Evolutionary conservation across 2,888 invertebrate genomes (phyloP), one percentile per base, ranked within the genome.

Genomic region (Liodrosophila aerea): DNA sequence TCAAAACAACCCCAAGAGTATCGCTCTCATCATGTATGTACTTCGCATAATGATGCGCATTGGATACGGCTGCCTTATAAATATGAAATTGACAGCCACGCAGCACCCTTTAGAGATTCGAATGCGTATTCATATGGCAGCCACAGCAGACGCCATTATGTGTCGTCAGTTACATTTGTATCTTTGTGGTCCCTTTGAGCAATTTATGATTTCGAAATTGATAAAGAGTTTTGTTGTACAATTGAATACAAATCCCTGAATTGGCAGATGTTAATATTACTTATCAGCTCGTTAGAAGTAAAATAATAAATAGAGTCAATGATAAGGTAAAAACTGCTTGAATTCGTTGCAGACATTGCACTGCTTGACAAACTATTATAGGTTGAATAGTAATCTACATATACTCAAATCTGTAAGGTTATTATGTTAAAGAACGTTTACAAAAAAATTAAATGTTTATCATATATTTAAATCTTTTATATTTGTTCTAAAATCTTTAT

Each of bases 161-260:
- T 73, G 61, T 59, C 57, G 50, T 51, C 41, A 64, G 73, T 67
- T 72, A 78, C 76, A 69, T 72, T 82, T 72, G 74, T 67, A 67
- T 69, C 74, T 62, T 45, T 53, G 60, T 61, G 70, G 58, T 53
- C 46, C 53, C 5, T 53, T 68, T 43, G 57, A 51, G 46, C 52
- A 29, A 44, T 65, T 46, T 46, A 49, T 52, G 64, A 69, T 64
- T 65, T 53, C 27, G n/a, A 39, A 54, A 54, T 45, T 39, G 52
- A 71, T 64, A 76, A 80, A 54, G 57, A 60, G 57, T 15, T 15
- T 9, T 54, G 61, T 51, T 53, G 16, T n/a, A 15, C 2, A 22
- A 22, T 22, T 22, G 22, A 2, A 22, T 22, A 22, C 22, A 22
- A 22, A 31, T 30, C 30, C 2, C 30, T n/a, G 30, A 22, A 22